Evolutionary conservation across 2,888 invertebrate genomes (phyloP), one percentile per base, ranked within the genome.

Genomic region (Meiosimyza decipiens): DNA sequence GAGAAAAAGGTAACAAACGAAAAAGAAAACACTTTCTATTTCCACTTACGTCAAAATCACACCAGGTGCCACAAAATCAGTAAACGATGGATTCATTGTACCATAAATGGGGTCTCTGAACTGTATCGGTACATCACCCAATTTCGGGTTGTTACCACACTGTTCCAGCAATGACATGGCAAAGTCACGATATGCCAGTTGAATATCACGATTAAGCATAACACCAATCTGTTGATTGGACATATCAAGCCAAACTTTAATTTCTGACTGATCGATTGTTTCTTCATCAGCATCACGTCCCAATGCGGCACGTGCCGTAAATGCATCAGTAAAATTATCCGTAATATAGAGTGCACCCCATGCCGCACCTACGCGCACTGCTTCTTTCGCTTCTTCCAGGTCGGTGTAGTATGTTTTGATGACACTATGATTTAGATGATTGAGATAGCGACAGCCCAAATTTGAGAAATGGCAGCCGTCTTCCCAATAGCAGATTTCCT

Each of bases 31-130:
- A 63, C 15, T 15, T 13, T 15, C 16, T 13, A 47, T 18, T 40
- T 16, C 1, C 28, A 89, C 93, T 92, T 87, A 96, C 95, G 95
- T 96, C 78, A 97, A 88, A 81, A 97, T 96, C 76, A 98, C 96
- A 78, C 97, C 97, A 59, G 97, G 97, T 15, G 97, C 97, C 74
- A 98, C 97, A 87, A 97, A 98, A 87, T 97, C 96, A 0, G 97
- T 97, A 84, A 98, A 98, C 15, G 95, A 96, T 3, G 97, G 96
- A 84, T 95, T 93, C 85, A 91, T 93, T 73, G 92, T 92, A 69
- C 96, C 96, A 85, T 96, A 96, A 83, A 96, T 94, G 57, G 96
- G 96, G 75, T 94, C 91, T 83, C 93, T 92, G 88, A 96, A 95
- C 88, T 95, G 94, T 80, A 95, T 95, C 15, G 95, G 95, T 77